A percentile compares a stretch with the other conserved stretches of the same genome.
phyloP scores from a whole-genome alignment of 1,140 invertebrate genomes.

The Doryteuthis pealeii region DNA sequence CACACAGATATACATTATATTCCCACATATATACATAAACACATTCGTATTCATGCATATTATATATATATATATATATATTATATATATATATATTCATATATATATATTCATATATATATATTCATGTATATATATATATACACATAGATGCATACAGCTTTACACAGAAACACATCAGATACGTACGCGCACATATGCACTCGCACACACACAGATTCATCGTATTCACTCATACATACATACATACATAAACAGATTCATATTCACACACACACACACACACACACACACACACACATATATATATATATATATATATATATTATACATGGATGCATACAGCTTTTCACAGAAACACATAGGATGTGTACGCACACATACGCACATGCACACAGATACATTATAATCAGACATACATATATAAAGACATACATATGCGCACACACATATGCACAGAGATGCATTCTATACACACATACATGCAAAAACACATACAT shows the following conservation, averaged over 20 bases:
- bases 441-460: not conserved
- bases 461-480: not conserved
- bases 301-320: not conserved
- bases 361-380: too few species aligned
- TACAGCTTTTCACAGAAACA: not conserved
- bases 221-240: not conserved
- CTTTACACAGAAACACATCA: not conserved
- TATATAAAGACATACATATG: not conserved
- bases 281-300: not conserved
- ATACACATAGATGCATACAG: not conserved
- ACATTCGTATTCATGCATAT: not conserved
- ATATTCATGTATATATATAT: not conserved
- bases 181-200: not conserved
- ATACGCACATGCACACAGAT: not conserved
- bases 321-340: not conserved
- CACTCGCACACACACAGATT: not conserved
- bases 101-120: not conserved
- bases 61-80: conserved; percentile 4
- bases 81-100: not conserved
- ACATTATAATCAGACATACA: not conserved
- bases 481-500: not conserved
- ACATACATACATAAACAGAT: not conserved
- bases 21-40: not conserved
- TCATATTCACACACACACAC: not conserved
- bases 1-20: too few species aligned